These are phyloP conservation scores for Epirrhoe alternata DNA, from an alignment of 2,888 invertebrate species.

Conservation along the genomic window DNA sequence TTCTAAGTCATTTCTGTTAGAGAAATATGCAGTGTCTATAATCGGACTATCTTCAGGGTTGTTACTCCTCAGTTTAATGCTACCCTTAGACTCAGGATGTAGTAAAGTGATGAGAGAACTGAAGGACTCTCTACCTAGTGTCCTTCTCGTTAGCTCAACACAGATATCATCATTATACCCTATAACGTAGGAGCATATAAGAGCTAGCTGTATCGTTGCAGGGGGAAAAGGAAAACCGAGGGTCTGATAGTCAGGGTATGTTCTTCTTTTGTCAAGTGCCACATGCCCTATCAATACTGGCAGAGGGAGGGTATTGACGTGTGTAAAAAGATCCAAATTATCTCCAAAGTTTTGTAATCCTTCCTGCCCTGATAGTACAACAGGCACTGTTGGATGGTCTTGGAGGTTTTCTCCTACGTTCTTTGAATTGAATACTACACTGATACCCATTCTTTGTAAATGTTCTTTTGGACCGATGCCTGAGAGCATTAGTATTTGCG, in stretches of 20 bases:
- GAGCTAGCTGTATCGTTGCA: too few species aligned
- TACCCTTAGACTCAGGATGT: conserved; percentile 40
- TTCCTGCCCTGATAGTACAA: conserved; percentile 47
- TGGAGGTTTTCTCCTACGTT: conserved; percentile 55
- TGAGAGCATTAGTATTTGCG: conserved; percentile 57
- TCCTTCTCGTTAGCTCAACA: neutral
- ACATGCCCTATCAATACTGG: conserved; percentile 41
- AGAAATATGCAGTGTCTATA: conserved; percentile 57
- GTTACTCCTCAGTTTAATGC: conserved; percentile 72
- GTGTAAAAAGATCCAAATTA: conserved; percentile 43
- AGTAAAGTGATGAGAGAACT: conserved; percentile 20
- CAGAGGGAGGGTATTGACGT: conserved; percentile 30
- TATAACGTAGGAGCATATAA: too few species aligned
- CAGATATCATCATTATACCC: conserved; percentile 22
- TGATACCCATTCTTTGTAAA: conserved; percentile 47
- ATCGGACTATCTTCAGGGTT: conserved; percentile 75
- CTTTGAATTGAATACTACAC: conserved; percentile 45
- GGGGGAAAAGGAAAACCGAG: too few species aligned
- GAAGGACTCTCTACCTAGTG: conserved; percentile 4
- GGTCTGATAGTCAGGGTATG: conserved; percentile 54
- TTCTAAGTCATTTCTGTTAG: conserved; percentile 36
- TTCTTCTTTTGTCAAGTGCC: conserved; percentile 48
- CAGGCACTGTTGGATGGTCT: conserved; percentile 49
- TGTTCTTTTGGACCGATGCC: conserved; percentile 55
- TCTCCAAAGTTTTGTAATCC: conserved; percentile 24